A percentile compares a stretch with the other conserved stretches of the same genome.
Evolutionary conservation across 1,140 invertebrate genomes (phyloP).

Genomic region (Hypothenemus hampei): DNA sequence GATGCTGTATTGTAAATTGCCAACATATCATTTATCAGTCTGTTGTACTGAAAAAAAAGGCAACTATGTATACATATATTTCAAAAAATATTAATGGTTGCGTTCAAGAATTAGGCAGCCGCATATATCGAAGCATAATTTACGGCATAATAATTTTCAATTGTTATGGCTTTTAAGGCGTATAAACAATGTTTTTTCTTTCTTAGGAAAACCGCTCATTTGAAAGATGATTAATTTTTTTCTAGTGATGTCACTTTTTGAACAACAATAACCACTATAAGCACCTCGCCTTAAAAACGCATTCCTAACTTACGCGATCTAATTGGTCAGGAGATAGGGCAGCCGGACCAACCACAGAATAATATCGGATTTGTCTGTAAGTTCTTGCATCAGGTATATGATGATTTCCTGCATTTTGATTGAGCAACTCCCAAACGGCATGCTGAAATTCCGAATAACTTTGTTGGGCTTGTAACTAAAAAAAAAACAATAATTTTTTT

Average conservation of each 20-base stretch:
- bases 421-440: constrained; percentile 66
- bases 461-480: constrained; percentile 69
- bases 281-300: no score
- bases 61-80: no score
- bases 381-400: constrained; percentile 63
- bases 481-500: constrained; percentile 31
- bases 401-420: constrained; percentile 56
- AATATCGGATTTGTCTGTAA: constrained; percentile 68
- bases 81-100: no score
- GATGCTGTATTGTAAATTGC: constrained; percentile 82
- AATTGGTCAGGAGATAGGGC: constrained; percentile 78
- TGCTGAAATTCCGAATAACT: constrained; percentile 76
- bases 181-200: no score
- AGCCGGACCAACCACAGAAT: constrained; percentile 77
- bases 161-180: no score
- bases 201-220: no score
- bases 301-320: constrained; percentile 74
- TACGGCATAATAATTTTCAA: no score
- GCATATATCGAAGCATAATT: no score
- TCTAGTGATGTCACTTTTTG: no score
- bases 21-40: constrained; percentile 81
- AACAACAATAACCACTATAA: no score
- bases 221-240: no score
- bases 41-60: constrained; percentile 68
- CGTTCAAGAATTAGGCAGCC: no score